Percentiles rank a stretch among this genome's conserved stretches.
Conservation (phyloP, 2,888 invertebrate species). For the Acrocyrtus sp. region DNA sequence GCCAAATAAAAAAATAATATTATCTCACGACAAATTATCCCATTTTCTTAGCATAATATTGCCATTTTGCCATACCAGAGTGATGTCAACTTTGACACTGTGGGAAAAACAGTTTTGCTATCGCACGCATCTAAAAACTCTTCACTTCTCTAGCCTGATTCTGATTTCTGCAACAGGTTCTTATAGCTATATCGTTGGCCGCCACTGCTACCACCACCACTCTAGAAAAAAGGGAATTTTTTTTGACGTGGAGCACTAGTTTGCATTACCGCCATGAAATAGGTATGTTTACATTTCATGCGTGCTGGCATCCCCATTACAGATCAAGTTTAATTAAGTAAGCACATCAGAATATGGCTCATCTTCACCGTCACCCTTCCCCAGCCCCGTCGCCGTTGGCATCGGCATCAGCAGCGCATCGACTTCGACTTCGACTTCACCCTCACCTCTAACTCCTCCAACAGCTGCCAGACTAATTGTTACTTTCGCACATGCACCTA, state of each 20-base stretch:
- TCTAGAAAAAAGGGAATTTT: background rate
- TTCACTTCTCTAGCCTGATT: no score
- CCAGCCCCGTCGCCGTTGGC: background rate
- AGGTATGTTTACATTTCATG: no score
- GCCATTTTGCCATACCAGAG: background rate
- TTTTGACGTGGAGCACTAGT: background rate
- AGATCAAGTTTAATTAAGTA: no score
- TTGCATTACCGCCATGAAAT: no score
- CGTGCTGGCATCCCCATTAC: no score
- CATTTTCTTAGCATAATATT: conserved; percentile 20
- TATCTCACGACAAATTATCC: no score
- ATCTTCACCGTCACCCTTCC: conserved; percentile 3
- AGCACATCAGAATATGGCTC: background rate
- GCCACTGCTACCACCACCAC: background rate
- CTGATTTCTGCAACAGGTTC: no score
- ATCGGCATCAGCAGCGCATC: background rate
- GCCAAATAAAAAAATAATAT: no score
- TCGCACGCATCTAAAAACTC: no score
- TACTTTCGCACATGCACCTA: conserved; percentile 45
- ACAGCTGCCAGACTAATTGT: conserved; percentile 12
- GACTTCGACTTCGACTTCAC: background rate
- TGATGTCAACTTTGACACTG: no score
- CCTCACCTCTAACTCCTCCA: background rate
- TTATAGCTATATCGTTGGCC: no score
- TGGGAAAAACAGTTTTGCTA: no score